Conservation (phyloP, 2,113 vertebrate species). For the Cervus canadensis region DNA sequence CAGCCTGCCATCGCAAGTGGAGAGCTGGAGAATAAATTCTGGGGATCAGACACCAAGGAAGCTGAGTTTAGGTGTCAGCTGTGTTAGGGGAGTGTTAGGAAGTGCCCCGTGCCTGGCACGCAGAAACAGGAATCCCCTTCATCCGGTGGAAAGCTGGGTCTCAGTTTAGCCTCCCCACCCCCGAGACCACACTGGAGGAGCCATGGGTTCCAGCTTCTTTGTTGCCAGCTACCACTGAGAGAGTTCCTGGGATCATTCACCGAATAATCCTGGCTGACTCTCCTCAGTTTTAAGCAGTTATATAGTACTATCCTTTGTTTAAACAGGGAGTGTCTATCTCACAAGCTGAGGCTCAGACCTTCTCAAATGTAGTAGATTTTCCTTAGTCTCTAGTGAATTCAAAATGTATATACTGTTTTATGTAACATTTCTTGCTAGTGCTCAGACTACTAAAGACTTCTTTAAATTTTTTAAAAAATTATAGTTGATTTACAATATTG, state of each 20-base stretch:
- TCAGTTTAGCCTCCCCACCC: neutral
- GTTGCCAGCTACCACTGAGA: neutral
- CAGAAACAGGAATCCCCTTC: neutral
- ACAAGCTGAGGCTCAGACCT: neutral
- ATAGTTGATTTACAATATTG: neutral
- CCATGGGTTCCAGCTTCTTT: neutral
- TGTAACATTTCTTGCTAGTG: neutral
- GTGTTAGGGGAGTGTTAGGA: neutral
- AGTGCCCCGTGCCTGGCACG: neutral
- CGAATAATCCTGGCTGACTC: neutral
- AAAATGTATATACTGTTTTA: neutral
- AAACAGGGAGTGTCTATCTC: neutral
- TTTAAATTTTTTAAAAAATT: neutral
- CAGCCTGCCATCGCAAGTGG: neutral
- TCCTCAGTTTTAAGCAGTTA: neutral
- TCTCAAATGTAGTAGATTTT: neutral
- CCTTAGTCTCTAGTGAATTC: neutral
- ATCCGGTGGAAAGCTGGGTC: neutral
- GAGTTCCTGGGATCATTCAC: neutral
- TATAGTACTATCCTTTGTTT: conserved; percentile 13
- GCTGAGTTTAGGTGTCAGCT: neutral
- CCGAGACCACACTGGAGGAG: neutral
- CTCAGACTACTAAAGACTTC: neutral
- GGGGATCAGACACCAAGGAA: neutral
- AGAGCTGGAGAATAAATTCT: neutral